A percentile compares a stretch with the other conserved stretches of the same genome.
Evolutionary conservation across 2,888 invertebrate species (phyloP).

Genomic region (Cheilosia grossa): DNA sequence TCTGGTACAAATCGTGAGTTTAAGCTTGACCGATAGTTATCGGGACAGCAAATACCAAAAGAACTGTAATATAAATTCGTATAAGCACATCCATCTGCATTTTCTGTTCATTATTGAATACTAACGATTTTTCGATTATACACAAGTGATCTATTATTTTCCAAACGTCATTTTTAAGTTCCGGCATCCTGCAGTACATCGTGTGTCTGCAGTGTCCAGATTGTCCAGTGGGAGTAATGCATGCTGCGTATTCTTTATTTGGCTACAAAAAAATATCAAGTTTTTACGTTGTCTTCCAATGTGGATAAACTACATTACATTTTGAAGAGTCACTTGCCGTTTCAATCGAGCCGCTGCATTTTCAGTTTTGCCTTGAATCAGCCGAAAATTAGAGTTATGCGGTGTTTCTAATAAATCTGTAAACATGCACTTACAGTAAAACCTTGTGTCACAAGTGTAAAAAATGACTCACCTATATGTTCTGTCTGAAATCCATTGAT

Average conservation of each 20-base stretch:
- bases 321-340: slow-evolving; percentile 30
- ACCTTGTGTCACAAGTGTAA: neutral
- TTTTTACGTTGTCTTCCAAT: neutral
- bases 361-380: slow-evolving; percentile 73
- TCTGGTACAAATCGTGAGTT: slow-evolving; percentile 79
- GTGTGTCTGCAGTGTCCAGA: slow-evolving; percentile 88
- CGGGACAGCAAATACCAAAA: slow-evolving; percentile 91
- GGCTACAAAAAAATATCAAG: slow-evolving; percentile 23
- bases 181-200: slow-evolving; percentile 86
- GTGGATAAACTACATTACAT: neutral
- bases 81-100: too few relatives aligned
- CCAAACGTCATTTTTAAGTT: slow-evolving; percentile 85
- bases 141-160: slow-evolving; percentile 88
- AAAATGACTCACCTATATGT: slow-evolving; percentile 38
- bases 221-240: slow-evolving; percentile 85
- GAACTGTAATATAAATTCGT: slow-evolving; percentile 78
- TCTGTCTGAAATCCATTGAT: neutral
- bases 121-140: slow-evolving; percentile 86
- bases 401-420: slow-evolving; percentile 79
- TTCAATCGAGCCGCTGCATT: slow-evolving; percentile 2
- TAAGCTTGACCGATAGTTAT: slow-evolving; percentile 79
- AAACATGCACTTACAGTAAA: slow-evolving; percentile 5
- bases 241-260: slow-evolving; percentile 86
- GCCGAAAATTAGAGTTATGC: slow-evolving; percentile 79
- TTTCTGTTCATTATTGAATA: slow-evolving; percentile 81